phyloP scores from a whole-genome alignment of 2,888 invertebrate species.

The Yponomeuta cagnagella region DNA sequence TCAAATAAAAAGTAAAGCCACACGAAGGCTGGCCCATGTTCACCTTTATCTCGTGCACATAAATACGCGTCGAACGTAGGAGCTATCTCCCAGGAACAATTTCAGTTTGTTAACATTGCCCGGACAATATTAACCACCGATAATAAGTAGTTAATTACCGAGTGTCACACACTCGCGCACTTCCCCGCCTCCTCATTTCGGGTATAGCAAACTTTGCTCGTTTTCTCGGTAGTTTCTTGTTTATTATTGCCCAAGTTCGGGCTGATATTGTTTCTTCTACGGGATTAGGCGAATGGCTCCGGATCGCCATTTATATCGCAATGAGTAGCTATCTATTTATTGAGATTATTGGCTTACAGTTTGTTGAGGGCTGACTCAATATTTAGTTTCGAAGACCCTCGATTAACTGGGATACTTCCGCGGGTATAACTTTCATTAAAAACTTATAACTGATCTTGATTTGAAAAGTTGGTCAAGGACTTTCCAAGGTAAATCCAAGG shows the following conservation, averaged over 20 bases:
- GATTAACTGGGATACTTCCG: background rate
- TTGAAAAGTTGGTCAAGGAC: background rate
- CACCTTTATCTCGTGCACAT: slow-evolving; percentile 49
- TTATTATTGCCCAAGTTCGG: slow-evolving; percentile 13
- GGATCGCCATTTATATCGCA: slow-evolving; percentile 6
- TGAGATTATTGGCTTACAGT: slow-evolving; percentile 13
- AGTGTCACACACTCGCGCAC: slow-evolving; percentile 40
- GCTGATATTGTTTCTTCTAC: slow-evolving; percentile 12
- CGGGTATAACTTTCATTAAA: background rate
- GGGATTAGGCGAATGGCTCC: slow-evolving; percentile 6
- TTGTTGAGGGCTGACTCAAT: slow-evolving; percentile 4
- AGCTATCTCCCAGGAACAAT: slow-evolving; percentile 41
- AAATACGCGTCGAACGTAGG: slow-evolving; percentile 41
- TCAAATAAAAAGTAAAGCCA: slow-evolving; percentile 45
- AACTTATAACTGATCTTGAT: background rate
- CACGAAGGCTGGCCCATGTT: slow-evolving; percentile 37
- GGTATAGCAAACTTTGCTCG: slow-evolving; percentile 30
- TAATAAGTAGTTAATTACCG: slow-evolving; percentile 63
- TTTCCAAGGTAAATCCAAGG: background rate
- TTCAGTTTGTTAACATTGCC: slow-evolving; percentile 57
- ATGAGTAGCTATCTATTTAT: slow-evolving; percentile 11
- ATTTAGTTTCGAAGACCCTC: background rate
- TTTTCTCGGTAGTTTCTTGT: slow-evolving; percentile 10
- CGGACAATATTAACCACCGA: slow-evolving; percentile 51
- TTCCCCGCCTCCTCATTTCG: slow-evolving; percentile 16